Evolutionary conservation across 2,888 invertebrate genomes (phyloP).

Genomic region (Chironomus riparius): DNA sequence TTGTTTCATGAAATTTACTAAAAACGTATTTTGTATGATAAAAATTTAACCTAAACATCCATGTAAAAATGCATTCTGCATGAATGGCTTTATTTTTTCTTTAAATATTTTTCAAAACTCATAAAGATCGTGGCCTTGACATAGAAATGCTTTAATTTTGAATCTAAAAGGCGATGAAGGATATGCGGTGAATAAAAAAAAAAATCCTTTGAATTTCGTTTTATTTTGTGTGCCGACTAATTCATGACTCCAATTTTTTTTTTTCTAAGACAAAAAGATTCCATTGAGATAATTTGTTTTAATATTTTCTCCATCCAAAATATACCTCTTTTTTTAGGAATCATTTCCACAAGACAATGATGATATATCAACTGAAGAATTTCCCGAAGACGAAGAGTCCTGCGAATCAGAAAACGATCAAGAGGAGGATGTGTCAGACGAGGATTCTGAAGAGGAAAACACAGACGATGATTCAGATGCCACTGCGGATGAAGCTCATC

Average conservation of each 20-base stretch:
- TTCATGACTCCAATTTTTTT: no score
- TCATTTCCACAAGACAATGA: constrained; percentile 25
- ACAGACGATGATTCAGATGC: constrained; percentile 40
- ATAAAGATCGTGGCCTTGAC: not conserved
- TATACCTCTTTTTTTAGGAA: not conserved
- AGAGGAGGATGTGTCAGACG: constrained; percentile 40
- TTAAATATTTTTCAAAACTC: not conserved
- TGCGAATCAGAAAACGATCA: constrained; percentile 24
- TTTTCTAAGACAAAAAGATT: no score
- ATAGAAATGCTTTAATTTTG: not conserved
- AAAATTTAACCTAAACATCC: not conserved
- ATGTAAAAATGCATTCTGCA: not conserved
- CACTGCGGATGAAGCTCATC: constrained; percentile 27
- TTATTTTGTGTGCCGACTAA: not conserved
- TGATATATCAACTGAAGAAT: constrained; percentile 24
- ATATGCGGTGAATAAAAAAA: not conserved
- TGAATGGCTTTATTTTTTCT: not conserved
- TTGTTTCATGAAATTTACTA: not conserved
- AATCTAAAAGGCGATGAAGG: no score
- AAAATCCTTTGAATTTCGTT: not conserved
- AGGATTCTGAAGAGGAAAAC: constrained; percentile 30
- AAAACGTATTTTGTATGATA: not conserved
- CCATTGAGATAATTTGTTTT: no score
- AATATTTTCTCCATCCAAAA: not conserved
- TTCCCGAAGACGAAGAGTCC: constrained; percentile 20